A percentile compares a stretch with the other conserved stretches of the same genome.
Conservation (phyloP, 2,113 vertebrate genomes). For the Elgaria multicarinata region DNA sequence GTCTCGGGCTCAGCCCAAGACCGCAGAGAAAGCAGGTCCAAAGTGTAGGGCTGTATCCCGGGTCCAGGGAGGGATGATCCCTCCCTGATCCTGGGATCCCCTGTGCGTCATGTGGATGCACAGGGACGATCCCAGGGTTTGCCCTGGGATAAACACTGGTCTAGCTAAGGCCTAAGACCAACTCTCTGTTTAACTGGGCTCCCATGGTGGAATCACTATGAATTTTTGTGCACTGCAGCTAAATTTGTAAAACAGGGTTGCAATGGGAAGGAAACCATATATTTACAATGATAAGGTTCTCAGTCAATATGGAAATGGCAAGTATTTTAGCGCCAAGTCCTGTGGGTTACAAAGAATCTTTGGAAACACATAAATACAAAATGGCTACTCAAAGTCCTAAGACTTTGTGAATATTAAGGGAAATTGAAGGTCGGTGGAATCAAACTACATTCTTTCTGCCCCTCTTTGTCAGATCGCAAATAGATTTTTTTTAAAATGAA, state of each 20-base stretch:
- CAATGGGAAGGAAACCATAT: background rate
- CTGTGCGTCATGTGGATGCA: too few relatives aligned
- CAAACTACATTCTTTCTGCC: constrained; percentile 1
- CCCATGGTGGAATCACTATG: background rate
- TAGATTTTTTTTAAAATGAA: constrained; percentile 5
- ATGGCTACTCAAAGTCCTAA: background rate
- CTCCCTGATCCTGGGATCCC: too few relatives aligned
- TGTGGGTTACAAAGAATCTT: background rate
- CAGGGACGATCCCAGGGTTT: too few relatives aligned
- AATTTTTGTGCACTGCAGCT: background rate
- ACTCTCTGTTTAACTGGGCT: background rate
- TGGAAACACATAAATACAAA: background rate
- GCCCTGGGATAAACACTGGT: too few relatives aligned
- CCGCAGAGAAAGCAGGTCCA: too few relatives aligned
- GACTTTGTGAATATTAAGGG: background rate
- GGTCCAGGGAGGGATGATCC: too few relatives aligned
- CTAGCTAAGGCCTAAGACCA: too few relatives aligned
- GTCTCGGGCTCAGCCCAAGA: too few relatives aligned
- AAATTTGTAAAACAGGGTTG: background rate
- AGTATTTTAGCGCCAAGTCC: background rate
- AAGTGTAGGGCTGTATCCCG: too few relatives aligned
- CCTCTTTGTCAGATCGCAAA: constrained; percentile 23
- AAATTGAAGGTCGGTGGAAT: background rate
- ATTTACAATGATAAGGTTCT: background rate
- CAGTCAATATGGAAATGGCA: background rate